Conservation (phyloP, 2,797 vertebrate species). For the Pseudomugil tenellus region DNA sequence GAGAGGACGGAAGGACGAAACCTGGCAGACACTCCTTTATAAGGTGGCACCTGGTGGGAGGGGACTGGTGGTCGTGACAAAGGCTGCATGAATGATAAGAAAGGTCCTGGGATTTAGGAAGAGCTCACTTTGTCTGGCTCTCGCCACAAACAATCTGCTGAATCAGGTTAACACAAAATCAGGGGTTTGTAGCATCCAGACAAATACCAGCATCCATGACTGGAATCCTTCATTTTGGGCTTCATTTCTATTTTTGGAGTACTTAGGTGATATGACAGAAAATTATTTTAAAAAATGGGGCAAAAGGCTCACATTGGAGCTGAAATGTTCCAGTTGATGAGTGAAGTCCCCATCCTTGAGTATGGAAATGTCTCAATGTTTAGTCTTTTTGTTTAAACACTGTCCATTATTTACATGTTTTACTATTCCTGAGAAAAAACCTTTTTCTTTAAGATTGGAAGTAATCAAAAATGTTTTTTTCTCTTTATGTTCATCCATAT, state of each 20-base stretch:
- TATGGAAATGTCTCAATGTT: neutral
- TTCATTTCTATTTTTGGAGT: neutral
- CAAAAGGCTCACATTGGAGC: neutral
- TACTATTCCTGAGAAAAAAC: neutral
- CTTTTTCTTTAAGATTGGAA: neutral
- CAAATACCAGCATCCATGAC: neutral
- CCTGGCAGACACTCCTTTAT: constrained; percentile 92
- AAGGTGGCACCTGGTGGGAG: constrained; percentile 93
- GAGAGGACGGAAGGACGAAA: constrained; percentile 90
- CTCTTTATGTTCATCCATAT: too few species aligned
- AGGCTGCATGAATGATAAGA: constrained; percentile 74
- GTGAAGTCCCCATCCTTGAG: neutral
- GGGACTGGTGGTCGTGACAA: constrained; percentile 89
- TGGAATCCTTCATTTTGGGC: neutral
- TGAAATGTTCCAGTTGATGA: neutral
- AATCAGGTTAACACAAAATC: constrained; percentile 18
- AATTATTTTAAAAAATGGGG: neutral
- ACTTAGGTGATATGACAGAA: neutral
- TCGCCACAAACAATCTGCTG: neutral
- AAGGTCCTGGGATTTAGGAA: constrained; percentile 36
- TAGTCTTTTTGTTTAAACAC: neutral
- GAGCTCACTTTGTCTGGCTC: constrained; percentile 20
- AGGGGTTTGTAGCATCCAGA: neutral
- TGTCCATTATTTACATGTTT: neutral
- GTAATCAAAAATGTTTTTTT: too few species aligned